Evolutionary conservation across 2,797 vertebrate species (phyloP).

Genomic region (Nannoperca obscura): DNA sequence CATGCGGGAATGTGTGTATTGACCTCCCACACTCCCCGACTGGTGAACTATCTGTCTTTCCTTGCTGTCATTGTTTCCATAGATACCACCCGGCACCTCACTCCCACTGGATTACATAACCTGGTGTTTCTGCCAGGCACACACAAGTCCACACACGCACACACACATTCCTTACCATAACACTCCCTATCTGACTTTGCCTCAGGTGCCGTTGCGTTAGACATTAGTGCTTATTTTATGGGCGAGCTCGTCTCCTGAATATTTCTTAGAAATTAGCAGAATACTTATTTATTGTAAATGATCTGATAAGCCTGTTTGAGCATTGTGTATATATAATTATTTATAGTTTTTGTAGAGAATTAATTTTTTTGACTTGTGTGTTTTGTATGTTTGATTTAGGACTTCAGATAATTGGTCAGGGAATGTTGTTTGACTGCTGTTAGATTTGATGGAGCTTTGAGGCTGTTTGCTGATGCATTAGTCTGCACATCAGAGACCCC

Average conservation of each 20-base stretch:
- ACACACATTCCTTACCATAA: constrained; percentile 41
- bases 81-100: constrained; percentile 68
- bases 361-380: constrained; percentile 19
- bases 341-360: neutral
- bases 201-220: constrained; percentile 32
- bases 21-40: constrained; percentile 29
- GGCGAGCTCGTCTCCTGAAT: neutral
- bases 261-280: neutral
- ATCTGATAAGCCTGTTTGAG: constrained; percentile 7
- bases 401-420: constrained; percentile 37
- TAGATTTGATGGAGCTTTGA: constrained; percentile 32
- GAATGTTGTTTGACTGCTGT: constrained; percentile 32
- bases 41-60: constrained; percentile 48
- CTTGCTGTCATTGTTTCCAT: constrained; percentile 67
- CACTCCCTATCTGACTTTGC: constrained; percentile 37
- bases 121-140: constrained; percentile 45
- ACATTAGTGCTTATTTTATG: constrained; percentile 33
- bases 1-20: constrained; percentile 16
- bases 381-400: constrained; percentile 44
- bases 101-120: constrained; percentile 73
- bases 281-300: neutral
- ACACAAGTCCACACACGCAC: constrained; percentile 35
- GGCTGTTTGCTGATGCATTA: constrained; percentile 55
- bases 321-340: neutral
- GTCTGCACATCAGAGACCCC: constrained; percentile 38